Evolutionary conservation across 1,140 invertebrate genomes (phyloP), one percentile per base, ranked within the genome.

Genomic region (Trichonephila clavipes): DNA sequence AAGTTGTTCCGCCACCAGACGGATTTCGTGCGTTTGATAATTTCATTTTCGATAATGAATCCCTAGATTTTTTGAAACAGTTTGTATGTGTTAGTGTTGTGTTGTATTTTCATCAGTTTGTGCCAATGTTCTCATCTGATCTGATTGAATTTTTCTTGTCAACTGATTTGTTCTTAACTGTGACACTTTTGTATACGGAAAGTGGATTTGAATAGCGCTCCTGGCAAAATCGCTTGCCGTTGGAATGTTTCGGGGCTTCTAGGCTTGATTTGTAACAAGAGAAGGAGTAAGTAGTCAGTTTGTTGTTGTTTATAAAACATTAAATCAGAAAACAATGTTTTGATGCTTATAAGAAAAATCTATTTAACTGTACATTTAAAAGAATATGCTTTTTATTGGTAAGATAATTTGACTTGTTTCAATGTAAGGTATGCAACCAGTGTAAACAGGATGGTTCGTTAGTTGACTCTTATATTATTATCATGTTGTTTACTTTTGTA

Each of bases 61-160:
- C 24, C n/a, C 58, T 19, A n/a, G 8, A 5, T 16, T 14, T 77
- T 77, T 77, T 77, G 40, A 14, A 62, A 62, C 61, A 34, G 21
- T 24, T 58, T 85, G 82, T 83, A 40, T 85, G 82, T 85, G 82
- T 83, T 40, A 58, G 82, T 85, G 82, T 85, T 85, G 82, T 28
- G 28, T 28, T 85, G 82, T 24, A 24, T 58, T 61, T 16, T n/a
- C 58, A 16, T 24, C 28, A 59, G n/a, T 85, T 58, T 24, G 82
- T 59, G 44, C 10, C n/a, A 21, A 21, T 5, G 82, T n/a, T 59
- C 19, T 19, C 8, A 18, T 85, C 21, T 51, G 82, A 85, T 85
- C n/a, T 5, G 14, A 59, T 51, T 51, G n/a, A 21, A 59, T 28
- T 51, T 83, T 59, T n/a, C 58, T 61, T 24, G 12, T 69, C 64